phyloP scores from a whole-genome alignment of 35 echinoderm and acorn worm species.

The Stichopus chloronotus region DNA sequence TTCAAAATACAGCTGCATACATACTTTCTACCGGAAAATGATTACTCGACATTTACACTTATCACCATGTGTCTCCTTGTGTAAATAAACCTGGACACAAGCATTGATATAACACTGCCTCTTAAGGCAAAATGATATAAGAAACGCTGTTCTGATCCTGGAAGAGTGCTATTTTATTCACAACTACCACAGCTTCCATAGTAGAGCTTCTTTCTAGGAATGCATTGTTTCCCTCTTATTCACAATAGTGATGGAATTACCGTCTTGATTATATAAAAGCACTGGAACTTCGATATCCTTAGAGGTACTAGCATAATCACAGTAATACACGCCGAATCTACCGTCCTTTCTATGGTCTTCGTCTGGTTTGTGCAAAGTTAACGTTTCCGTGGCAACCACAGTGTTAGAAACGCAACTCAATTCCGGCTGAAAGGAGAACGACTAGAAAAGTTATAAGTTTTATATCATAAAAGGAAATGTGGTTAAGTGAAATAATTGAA shows the following conservation, averaged over 20 bases:
- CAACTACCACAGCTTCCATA: too few relatives aligned
- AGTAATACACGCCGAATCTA: neutral
- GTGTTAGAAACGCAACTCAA: neutral
- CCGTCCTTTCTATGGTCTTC: neutral
- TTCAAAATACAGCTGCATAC: too few relatives aligned
- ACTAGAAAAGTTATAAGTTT: neutral
- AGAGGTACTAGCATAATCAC: neutral
- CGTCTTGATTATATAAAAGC: neutral
- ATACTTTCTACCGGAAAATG: too few relatives aligned
- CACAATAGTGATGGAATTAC: neutral
- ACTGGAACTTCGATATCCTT: neutral
- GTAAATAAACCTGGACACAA: too few relatives aligned
- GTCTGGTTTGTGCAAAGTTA: neutral
- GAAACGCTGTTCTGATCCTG: too few relatives aligned
- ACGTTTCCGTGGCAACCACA: neutral
- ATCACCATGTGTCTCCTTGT: too few relatives aligned
- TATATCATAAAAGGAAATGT: neutral
- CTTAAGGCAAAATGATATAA: too few relatives aligned
- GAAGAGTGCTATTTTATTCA: too few relatives aligned
- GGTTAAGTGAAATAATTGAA: neutral
- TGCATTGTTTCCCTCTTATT: too few relatives aligned
- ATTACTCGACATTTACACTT: too few relatives aligned
- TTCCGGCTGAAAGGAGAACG: neutral
- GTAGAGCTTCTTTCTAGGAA: too few relatives aligned
- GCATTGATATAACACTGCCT: too few relatives aligned